Conservation (phyloP, 2,888 invertebrate genomes). For the Yponomeuta sedellus region DNA sequence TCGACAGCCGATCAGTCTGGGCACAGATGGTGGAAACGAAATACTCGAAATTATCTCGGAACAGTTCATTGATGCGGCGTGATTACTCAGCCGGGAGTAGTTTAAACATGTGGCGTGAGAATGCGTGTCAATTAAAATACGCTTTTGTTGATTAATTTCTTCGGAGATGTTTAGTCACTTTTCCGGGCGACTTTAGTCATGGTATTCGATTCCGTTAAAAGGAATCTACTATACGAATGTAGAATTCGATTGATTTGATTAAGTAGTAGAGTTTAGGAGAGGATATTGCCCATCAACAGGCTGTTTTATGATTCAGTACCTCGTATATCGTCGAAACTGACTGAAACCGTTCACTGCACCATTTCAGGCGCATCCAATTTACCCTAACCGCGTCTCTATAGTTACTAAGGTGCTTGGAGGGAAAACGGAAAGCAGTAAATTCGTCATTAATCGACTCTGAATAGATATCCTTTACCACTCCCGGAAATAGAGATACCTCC, state of each 20-base stretch:
- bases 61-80: slow-evolving; percentile 26
- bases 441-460: slow-evolving; percentile 2
- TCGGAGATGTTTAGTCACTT: slow-evolving; percentile 20
- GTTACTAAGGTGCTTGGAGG: slow-evolving; percentile 7
- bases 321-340: too few relatives aligned
- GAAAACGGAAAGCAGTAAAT: slow-evolving; percentile 17
- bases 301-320: too few relatives aligned
- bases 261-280: too few relatives aligned
- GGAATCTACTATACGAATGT: not conserved
- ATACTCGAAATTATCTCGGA: slow-evolving; percentile 12
- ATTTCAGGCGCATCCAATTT: too few relatives aligned
- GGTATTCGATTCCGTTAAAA: not conserved
- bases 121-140: slow-evolving; percentile 33
- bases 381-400: too few relatives aligned
- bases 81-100: slow-evolving; percentile 39
- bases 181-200: not conserved
- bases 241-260: too few relatives aligned
- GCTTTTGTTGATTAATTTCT: slow-evolving; percentile 43
- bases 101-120: slow-evolving; percentile 41
- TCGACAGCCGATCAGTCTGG: slow-evolving; percentile 48
- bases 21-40: slow-evolving; percentile 43
- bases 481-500: slow-evolving; percentile 3
- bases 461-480: not conserved
- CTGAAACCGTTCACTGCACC: too few relatives aligned
- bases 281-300: too few relatives aligned